Percentiles rank a stretch among this genome's conserved stretches.
Evolutionary conservation across 2,797 vertebrate species (phyloP).

Genomic region (Coregonus ussuriensis): DNA sequence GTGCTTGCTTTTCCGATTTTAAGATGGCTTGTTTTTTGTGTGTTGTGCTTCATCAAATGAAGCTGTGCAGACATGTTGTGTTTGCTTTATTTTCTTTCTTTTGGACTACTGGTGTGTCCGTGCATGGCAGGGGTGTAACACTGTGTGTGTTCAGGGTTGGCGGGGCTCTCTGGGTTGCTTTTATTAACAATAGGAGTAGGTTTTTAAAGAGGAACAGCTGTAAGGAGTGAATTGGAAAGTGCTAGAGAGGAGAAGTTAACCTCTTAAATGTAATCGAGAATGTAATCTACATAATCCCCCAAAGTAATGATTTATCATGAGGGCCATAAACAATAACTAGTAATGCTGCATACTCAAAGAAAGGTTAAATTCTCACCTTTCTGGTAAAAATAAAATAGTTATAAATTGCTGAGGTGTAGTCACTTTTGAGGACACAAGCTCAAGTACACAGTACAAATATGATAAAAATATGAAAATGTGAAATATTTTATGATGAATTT

Average conservation of each 20-base stretch:
- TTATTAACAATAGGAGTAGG: constrained; percentile 70
- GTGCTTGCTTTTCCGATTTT: constrained; percentile 24
- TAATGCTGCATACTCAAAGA: too few relatives aligned
- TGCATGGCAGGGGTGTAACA: neutral
- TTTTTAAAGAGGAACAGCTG: constrained; percentile 73
- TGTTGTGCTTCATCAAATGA: constrained; percentile 7
- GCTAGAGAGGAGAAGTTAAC: constrained; percentile 12
- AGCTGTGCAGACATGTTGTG: constrained; percentile 2
- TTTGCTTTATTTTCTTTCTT: neutral
- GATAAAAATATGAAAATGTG: too few relatives aligned
- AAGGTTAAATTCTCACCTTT: too few relatives aligned
- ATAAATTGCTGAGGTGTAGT: too few relatives aligned
- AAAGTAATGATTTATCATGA: too few relatives aligned
- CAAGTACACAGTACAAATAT: too few relatives aligned
- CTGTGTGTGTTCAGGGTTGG: constrained; percentile 35
- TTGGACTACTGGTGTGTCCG: neutral
- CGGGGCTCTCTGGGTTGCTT: constrained; percentile 56
- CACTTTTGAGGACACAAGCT: too few relatives aligned
- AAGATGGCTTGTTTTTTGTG: constrained; percentile 5
- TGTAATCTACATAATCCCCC: too few relatives aligned
- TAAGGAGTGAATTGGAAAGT: constrained; percentile 46
- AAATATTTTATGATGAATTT: too few relatives aligned
- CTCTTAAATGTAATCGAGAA: constrained; percentile 13
- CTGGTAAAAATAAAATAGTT: too few relatives aligned
- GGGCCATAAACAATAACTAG: too few relatives aligned